Percentiles rank a stretch among this genome's conserved stretches.
These are phyloP conservation scores for Patella depressa DNA, from an alignment of 2,888 invertebrate species.

Conservation along the genomic window DNA sequence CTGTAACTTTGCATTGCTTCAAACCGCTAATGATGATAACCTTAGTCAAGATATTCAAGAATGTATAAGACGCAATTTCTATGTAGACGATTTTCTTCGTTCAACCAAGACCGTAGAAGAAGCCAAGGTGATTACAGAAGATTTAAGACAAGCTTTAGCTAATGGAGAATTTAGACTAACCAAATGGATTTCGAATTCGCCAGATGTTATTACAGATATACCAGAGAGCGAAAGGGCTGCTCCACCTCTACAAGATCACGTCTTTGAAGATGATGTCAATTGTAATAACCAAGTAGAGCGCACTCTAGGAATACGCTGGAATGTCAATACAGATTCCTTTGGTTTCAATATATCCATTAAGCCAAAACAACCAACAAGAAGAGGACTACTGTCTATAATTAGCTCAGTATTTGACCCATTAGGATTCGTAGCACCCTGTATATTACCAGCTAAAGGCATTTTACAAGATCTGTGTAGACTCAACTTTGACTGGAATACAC, in stretches of 20 bases:
- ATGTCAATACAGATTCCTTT: constrained; percentile 17
- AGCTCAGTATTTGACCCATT: constrained; percentile 23
- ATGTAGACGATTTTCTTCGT: constrained; percentile 21
- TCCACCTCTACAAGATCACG: background rate
- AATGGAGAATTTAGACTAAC: no score
- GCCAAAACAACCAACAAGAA: constrained; percentile 2
- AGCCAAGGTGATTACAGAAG: no score
- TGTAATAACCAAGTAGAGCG: constrained; percentile 5
- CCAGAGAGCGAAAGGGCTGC: background rate
- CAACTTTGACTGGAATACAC: constrained; percentile 15
- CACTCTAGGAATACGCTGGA: constrained; percentile 22
- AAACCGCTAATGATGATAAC: background rate
- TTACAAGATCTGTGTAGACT: constrained; percentile 20
- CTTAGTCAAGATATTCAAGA: background rate
- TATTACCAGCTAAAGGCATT: constrained; percentile 17
- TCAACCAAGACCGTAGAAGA: no score
- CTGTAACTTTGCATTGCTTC: background rate
- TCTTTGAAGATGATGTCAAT: background rate
- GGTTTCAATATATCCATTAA: constrained; percentile 13
- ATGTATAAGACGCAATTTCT: constrained; percentile 5
- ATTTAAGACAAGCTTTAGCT: no score
- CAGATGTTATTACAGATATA: background rate
- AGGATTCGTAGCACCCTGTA: constrained; percentile 19
- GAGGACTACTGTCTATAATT: constrained; percentile 14
- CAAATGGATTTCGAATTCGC: no score